A percentile compares a stretch with the other conserved stretches of the same genome.
These are phyloP conservation scores for Epinephelus cyanopodus DNA, from an alignment of 2,113 vertebrate species.

Conservation along the genomic window DNA sequence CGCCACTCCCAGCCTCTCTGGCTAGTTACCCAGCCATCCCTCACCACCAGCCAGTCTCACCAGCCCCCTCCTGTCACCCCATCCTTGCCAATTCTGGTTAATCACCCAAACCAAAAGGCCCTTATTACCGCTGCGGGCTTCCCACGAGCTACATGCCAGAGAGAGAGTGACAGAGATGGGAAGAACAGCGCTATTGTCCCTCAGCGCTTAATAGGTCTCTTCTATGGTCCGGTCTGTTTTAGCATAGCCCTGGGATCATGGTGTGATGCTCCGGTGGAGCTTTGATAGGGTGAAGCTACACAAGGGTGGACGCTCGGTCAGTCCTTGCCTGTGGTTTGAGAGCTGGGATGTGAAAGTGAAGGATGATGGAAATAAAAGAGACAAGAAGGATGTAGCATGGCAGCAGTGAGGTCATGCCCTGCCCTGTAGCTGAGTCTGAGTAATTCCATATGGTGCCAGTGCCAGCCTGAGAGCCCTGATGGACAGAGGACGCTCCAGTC, in stretches of 20 bases:
- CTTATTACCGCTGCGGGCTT: slow-evolving; percentile 72
- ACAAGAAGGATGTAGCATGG: slow-evolving; percentile 47
- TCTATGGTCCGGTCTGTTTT: slow-evolving; percentile 52
- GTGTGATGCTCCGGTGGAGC: slow-evolving; percentile 48
- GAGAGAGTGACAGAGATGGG: slow-evolving; percentile 53
- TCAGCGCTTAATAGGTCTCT: slow-evolving; percentile 56
- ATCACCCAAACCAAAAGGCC: slow-evolving; percentile 77
- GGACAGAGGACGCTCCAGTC: slow-evolving; percentile 6
- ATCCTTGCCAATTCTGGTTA: slow-evolving; percentile 78
- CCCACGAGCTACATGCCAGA: slow-evolving; percentile 73
- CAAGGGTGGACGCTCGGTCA: slow-evolving; percentile 56
- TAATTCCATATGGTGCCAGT: slow-evolving; percentile 40
- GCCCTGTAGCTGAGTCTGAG: slow-evolving; percentile 52
- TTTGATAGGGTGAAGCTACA: slow-evolving; percentile 30
- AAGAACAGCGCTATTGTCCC: slow-evolving; percentile 71
- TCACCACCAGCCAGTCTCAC: slow-evolving; percentile 26
- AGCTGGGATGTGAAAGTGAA: slow-evolving; percentile 51
- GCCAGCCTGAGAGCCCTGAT: slow-evolving; percentile 6
- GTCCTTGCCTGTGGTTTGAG: slow-evolving; percentile 52
- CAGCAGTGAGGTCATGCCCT: slow-evolving; percentile 43
- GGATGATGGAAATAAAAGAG: slow-evolving; percentile 63
- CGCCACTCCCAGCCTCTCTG: slow-evolving; percentile 40
- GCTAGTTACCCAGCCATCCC: slow-evolving; percentile 46
- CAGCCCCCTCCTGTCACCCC: slow-evolving; percentile 40
- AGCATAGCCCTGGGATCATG: slow-evolving; percentile 53